These are phyloP conservation scores for Sebastes vulpes DNA, from an alignment of 2,797 vertebrate genomes.

Conservation along the genomic window DNA sequence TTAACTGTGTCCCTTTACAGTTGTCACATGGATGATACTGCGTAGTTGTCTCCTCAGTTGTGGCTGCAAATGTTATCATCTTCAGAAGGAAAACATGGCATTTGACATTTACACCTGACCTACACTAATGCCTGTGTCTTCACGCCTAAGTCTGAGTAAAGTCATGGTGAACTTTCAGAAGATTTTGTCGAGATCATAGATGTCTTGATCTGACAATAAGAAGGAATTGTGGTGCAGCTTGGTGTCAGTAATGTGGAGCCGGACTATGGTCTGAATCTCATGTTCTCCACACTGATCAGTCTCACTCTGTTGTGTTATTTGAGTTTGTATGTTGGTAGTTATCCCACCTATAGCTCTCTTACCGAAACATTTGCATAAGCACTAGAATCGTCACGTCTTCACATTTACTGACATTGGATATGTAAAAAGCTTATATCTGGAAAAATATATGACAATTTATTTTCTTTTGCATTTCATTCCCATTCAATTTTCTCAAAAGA, in stretches of 20 bases:
- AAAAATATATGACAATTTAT: not conserved
- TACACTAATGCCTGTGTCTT: not conserved
- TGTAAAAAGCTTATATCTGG: not conserved
- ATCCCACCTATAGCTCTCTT: not conserved
- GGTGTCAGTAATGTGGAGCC: not conserved
- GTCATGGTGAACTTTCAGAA: not conserved
- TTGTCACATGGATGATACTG: constrained; percentile 22
- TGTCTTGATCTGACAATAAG: not conserved
- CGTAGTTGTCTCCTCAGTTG: not conserved
- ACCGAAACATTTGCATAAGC: no score
- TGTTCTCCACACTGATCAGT: not conserved
- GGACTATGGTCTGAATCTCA: not conserved
- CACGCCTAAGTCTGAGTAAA: not conserved
- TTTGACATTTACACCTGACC: not conserved
- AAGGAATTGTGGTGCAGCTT: not conserved
- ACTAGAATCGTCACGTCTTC: not conserved
- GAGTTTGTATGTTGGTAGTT: not conserved
- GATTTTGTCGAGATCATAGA: not conserved
- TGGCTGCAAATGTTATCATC: not conserved
- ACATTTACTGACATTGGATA: not conserved
- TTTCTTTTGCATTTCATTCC: not conserved
- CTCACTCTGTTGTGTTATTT: not conserved
- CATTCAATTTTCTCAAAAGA: not conserved
- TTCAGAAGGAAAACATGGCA: not conserved
- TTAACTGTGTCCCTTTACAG: constrained; percentile 36